Percentiles rank a stretch among this genome's conserved stretches.
Evolutionary conservation across 2,888 invertebrate species (phyloP).

Genomic region (Nemurella pictetii): DNA sequence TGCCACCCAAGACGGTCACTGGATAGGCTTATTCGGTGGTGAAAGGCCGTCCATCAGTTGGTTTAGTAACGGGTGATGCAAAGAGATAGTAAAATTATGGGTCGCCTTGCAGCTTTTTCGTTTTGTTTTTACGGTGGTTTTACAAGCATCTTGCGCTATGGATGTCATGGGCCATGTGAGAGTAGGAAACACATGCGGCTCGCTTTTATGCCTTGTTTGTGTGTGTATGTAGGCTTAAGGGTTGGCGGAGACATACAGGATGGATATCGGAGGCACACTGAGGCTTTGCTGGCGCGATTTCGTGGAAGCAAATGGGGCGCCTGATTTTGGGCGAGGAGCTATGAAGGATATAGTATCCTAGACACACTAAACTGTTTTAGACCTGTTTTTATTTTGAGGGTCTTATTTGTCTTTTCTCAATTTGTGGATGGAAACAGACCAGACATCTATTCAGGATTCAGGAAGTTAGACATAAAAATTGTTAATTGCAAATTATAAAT

Average conservation of each 20-base stretch:
- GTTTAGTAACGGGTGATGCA: conserved; percentile 33
- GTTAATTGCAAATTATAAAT: no score
- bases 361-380: no score
- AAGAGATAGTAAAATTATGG: conserved; percentile 26
- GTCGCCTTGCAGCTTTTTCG: not conserved
- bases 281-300: not conserved
- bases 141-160: not conserved
- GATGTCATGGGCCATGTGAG: not conserved
- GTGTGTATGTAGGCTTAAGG: conserved; percentile 1
- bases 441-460: no score
- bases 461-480: no score
- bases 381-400: no score
- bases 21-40: not conserved
- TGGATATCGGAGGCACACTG: not conserved
- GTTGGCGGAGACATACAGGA: not conserved
- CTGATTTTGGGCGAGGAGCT: not conserved
- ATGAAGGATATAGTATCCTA: no score
- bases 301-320: not conserved
- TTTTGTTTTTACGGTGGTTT: conserved; percentile 9
- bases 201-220: conserved; percentile 6
- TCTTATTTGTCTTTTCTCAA: no score
- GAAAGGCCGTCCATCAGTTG: conserved; percentile 14
- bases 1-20: conserved; percentile 27
- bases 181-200: not conserved
- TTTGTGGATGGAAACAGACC: no score